phyloP scores from a whole-genome alignment of 2,113 vertebrate species.

The Myxocyprinus asiaticus region DNA sequence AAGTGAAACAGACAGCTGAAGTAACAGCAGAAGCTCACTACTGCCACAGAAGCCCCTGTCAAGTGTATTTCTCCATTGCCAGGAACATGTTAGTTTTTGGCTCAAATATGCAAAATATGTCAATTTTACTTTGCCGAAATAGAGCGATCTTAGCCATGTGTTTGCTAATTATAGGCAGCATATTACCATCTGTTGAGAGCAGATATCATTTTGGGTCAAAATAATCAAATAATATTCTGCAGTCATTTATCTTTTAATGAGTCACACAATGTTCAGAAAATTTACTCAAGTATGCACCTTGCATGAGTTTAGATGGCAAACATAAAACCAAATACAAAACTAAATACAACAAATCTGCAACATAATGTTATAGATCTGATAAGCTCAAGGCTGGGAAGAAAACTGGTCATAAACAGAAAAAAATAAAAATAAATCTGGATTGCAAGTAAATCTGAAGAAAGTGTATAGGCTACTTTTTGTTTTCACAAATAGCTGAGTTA shows the following conservation, averaged over 20 bases:
- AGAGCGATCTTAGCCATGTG: conserved; percentile 77
- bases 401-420: too few species aligned
- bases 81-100: conserved; percentile 78
- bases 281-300: too few species aligned
- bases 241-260: conserved; percentile 27
- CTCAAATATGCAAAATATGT: conserved; percentile 77
- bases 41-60: conserved; percentile 59
- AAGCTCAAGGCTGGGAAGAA: too few species aligned
- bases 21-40: conserved; percentile 64
- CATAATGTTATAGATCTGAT: too few species aligned
- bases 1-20: conserved; percentile 47
- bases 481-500: background rate
- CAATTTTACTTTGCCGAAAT: conserved; percentile 77
- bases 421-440: background rate
- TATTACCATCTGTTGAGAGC: conserved; percentile 76
- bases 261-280: too few species aligned
- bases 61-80: conserved; percentile 69
- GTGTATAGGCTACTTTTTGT: background rate
- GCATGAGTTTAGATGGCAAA: background rate
- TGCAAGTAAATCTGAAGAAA: too few species aligned
- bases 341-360: too few species aligned
- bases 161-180: conserved; percentile 76
- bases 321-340: background rate
- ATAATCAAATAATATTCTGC: conserved; percentile 67
- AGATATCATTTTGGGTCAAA: conserved; percentile 72